Percentiles rank a stretch among this genome's conserved stretches.
These are phyloP conservation scores for Nemoura dubitans DNA, from an alignment of 2,888 invertebrate species.

Conservation along the genomic window DNA sequence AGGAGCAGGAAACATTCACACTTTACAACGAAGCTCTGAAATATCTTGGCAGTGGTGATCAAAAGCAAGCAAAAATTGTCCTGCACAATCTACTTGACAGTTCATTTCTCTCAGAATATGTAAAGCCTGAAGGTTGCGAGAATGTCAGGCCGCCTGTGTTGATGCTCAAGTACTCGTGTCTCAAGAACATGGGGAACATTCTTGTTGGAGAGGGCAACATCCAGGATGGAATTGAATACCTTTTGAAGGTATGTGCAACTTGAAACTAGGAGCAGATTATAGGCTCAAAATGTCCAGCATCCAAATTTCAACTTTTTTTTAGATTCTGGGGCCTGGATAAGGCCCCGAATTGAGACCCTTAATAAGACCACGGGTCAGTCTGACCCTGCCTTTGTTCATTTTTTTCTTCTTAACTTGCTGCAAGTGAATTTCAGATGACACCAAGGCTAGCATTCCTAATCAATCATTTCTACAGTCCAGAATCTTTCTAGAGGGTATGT, in stretches of 20 bases:
- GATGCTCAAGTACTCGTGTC: slow-evolving; percentile 83
- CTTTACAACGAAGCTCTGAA: slow-evolving; percentile 82
- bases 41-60: slow-evolving; percentile 71
- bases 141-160: slow-evolving; percentile 69
- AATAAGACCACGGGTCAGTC: too few species aligned
- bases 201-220: slow-evolving; percentile 67
- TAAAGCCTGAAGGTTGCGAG: slow-evolving; percentile 63
- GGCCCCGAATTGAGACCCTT: too few species aligned
- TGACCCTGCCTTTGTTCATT: too few species aligned
- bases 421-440: too few species aligned
- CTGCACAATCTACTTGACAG: slow-evolving; percentile 74
- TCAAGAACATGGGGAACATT: slow-evolving; percentile 81
- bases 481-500: too few species aligned
- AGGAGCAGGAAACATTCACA: slow-evolving; percentile 84
- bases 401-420: too few species aligned
- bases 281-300: too few species aligned
- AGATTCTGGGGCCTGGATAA: too few species aligned
- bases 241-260: slow-evolving; percentile 64
- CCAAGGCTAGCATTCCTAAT: too few species aligned
- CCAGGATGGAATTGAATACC: slow-evolving; percentile 74
- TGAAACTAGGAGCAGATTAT: too few species aligned
- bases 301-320: too few species aligned
- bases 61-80: slow-evolving; percentile 72
- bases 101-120: slow-evolving; percentile 65
- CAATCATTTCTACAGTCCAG: too few species aligned